These are phyloP conservation scores for Aplysina aerophoba DNA, from an alignment of 37 sponge, comb jelly and placozoan genomes.

Conservation along the genomic window DNA sequence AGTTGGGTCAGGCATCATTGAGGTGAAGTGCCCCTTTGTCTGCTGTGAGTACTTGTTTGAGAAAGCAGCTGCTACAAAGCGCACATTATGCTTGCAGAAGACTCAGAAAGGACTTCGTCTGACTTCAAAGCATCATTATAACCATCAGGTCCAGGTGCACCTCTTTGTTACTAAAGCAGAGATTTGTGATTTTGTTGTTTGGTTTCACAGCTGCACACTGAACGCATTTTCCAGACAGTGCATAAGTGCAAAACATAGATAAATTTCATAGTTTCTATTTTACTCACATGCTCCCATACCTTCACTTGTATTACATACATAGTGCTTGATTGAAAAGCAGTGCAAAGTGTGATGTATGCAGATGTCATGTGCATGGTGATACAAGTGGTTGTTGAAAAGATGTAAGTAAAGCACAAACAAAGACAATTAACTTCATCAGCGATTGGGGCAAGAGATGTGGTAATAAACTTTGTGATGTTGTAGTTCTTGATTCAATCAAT, in stretches of 20 bases:
- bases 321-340: not conserved
- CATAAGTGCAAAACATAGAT: conserved; percentile 7
- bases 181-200: conserved; percentile 30
- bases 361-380: conserved; percentile 7
- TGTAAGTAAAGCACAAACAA: conserved; percentile 1
- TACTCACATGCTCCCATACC: conserved; percentile 31
- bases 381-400: conserved; percentile 17
- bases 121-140: conserved; percentile 5
- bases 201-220: conserved; percentile 23
- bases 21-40: conserved; percentile 28
- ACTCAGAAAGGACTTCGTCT: conserved; percentile 3
- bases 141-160: conserved; percentile 41
- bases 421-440: not conserved
- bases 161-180: conserved; percentile 29
- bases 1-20: conserved; percentile 27
- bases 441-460: not conserved
- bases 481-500: conserved; percentile 58
- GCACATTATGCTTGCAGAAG: conserved; percentile 6
- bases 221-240: conserved; percentile 19
- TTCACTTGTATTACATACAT: too few relatives aligned
- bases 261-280: conserved; percentile 22
- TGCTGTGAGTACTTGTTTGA: conserved; percentile 26
- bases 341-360: not conserved
- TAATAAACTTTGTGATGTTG: conserved; percentile 33
- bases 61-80: conserved; percentile 5